Evolutionary conservation across 2,888 invertebrate genomes (phyloP), one percentile per base, ranked within the genome.

Genomic region (Entomobrya multifasciata): DNA sequence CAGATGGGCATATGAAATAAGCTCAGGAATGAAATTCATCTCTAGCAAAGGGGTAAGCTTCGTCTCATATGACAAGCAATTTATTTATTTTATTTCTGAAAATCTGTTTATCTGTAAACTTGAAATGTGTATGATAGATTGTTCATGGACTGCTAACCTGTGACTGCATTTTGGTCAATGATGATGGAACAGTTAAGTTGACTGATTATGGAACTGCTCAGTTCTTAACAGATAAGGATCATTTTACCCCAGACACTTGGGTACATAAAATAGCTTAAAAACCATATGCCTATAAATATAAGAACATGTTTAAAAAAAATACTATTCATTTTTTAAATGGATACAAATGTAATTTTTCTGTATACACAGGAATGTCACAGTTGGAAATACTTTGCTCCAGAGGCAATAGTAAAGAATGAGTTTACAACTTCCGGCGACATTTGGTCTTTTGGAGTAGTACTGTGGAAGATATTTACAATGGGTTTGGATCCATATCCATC

Each of bases 1-100:
- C 22, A 27, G 86, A 55, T 86, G 86, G 86, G 74, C 81, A 8
- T 86, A 86, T 70, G 86, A 86, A 81, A 86, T 86, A 5, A 81
- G 81, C 11, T 86, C 81, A 8, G 86, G 76, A 41, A 86, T 86
- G 86, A 86, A 81, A 22, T 86, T 86, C 55, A 67, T 86, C 47
- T 67, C 80, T 8, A 77, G 81, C 25, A 76, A 81, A 49, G 44
- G 60, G 11, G 86, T 86, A 76, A 76, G 76, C 22, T 13, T 10
- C 47, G 4, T 47, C 44, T 49, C 17, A 20, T 10, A 30, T 27
- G 4, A 65, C 30, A 65, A 41, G 13, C 15, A n/a, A n/a, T n/a
- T 36, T 36, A 36, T 27, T 25, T 57, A 5, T 25, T 8, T 13
- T 25, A 25, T 57, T n/a, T n/a, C n/a, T n/a, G n/a, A n/a, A n/a